Evolutionary conservation across 2,113 vertebrate genomes (phyloP), one percentile per base, ranked within the genome.

Genomic region (Trichomycterus rosablanca): DNA sequence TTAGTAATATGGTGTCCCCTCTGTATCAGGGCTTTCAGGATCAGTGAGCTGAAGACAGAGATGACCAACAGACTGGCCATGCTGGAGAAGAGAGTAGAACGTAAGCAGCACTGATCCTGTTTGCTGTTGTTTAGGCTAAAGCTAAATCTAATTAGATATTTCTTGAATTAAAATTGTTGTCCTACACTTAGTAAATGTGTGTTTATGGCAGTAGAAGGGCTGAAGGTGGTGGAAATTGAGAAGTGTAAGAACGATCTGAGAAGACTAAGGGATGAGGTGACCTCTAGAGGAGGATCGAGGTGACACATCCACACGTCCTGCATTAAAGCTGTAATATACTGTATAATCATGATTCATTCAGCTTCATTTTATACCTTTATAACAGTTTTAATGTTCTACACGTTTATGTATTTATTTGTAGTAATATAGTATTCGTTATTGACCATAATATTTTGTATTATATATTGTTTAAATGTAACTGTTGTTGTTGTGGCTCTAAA

Each of bases 221-320:
- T 97, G 35, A 97, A 95, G 79, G 91, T 94, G 49, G 91, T 94
- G 72, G 95, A 96, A 85, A 94, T 97, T 14, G 94, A 97, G 84
- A 97, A 93, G 86, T 97, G 93, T 80, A 97, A 93, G 83, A 93
- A 89, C 4, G 95, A 97, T 74, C 89, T 97, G 75, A 95, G 80
- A 74, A 94, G 92, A 79, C 89, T 97, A 71, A 83, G 90, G 56
- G 92, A 97, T 68, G 94, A 97, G 78, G 90, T 97, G 84, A 88
- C 90, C 14, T 90, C 90, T 24, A 89, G 88, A 71, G 89, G 88
- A 5, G 89, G 73, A 74, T 86, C 69, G 83, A 93, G 92, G 94
- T 95, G 66, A 73, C 26, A n/a, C 2, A 11, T 5, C 26, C 3
- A 7, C 26, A 30, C n/a, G n/a, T n/a, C n/a, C n/a, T n/a, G n/a